A percentile compares a stretch with the other conserved stretches of the same genome.
phyloP scores from a whole-genome alignment of 2,797 vertebrate genomes.

The Threskiornis aethiopicus region DNA sequence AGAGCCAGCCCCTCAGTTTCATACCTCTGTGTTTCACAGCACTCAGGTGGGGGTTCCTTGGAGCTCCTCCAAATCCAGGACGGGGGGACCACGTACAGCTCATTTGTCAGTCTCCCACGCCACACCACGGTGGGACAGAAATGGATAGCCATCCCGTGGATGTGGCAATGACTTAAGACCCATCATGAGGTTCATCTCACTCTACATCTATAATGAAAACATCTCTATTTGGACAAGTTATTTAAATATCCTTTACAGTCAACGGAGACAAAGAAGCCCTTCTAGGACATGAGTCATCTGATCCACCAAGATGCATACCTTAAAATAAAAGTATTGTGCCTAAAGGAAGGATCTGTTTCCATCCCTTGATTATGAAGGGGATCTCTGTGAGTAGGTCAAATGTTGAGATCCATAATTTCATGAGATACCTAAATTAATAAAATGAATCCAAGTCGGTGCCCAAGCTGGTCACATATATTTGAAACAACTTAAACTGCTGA shows the following conservation, averaged over 20 bases:
- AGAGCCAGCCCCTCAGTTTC: background rate
- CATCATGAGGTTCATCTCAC: background rate
- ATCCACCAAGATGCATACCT: background rate
- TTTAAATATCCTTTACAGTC: background rate
- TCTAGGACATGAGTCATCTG: slow-evolving; percentile 7
- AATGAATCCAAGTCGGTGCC: background rate
- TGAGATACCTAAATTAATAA: background rate
- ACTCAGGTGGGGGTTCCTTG: too few species aligned
- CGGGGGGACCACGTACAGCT: background rate
- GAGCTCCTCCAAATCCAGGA: background rate
- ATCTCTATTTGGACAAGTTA: background rate
- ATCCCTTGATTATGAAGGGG: background rate
- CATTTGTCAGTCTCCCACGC: rapidly evolving
- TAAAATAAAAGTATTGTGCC: background rate
- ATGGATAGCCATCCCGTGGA: rapidly evolving
- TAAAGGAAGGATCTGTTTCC: background rate
- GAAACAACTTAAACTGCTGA: background rate
- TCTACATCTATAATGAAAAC: background rate
- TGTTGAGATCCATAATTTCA: background rate
- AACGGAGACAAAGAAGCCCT: background rate
- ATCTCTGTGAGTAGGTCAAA: background rate
- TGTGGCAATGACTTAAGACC: background rate
- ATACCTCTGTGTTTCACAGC: background rate
- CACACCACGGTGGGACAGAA: rapidly evolving
- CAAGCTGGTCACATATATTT: background rate